Conservation (phyloP, 2,797 vertebrate genomes). For the Austrolebias charrua region DNA sequence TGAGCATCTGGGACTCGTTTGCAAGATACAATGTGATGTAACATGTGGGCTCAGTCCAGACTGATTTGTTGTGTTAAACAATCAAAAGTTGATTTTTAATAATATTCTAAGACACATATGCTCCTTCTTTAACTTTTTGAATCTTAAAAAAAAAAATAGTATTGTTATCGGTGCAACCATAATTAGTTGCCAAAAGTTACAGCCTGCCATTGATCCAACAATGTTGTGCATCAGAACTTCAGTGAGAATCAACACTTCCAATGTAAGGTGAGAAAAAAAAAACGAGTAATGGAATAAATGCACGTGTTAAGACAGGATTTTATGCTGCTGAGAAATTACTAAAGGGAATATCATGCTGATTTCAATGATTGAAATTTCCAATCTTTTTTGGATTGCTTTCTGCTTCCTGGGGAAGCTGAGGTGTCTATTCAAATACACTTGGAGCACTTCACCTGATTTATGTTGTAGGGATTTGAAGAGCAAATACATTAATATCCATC, state of each 20-base stretch:
- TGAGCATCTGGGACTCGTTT: too few species aligned
- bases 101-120: constrained; percentile 15
- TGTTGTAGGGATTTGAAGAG: constrained; percentile 31
- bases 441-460: constrained; percentile 32
- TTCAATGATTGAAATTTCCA: constrained; percentile 84
- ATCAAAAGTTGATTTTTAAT: constrained; percentile 1
- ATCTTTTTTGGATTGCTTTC: constrained; percentile 77
- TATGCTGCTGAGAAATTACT: constrained; percentile 55
- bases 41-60: too few species aligned
- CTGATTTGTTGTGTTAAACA: too few species aligned
- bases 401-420: constrained; percentile 52
- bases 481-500: neutral
- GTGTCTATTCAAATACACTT: constrained; percentile 55
- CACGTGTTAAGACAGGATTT: constrained; percentile 68
- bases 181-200: constrained; percentile 59
- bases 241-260: constrained; percentile 22
- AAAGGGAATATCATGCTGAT: constrained; percentile 67
- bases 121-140: constrained; percentile 17
- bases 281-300: constrained; percentile 56
- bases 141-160: constrained; percentile 21
- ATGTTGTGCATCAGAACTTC: constrained; percentile 26
- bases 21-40: too few species aligned
- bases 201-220: constrained; percentile 54
- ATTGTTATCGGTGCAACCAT: constrained; percentile 19
- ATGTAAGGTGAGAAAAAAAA: constrained; percentile 44